Conservation (phyloP, 2,113 vertebrate genomes). For the Rhipidura dahli region DNA sequence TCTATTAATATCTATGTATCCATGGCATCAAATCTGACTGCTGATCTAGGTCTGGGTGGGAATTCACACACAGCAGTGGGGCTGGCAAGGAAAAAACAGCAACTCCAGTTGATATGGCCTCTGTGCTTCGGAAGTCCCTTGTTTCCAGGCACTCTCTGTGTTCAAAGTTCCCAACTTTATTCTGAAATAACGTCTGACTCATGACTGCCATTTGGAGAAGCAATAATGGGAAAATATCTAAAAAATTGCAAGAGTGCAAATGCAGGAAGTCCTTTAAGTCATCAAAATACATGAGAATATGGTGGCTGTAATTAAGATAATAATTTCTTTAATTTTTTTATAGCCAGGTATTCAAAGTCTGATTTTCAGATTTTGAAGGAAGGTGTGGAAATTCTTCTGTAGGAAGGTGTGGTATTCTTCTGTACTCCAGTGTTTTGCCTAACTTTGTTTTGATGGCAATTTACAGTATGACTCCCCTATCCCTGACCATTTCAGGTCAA, state of each 20-base stretch:
- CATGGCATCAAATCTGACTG: neutral
- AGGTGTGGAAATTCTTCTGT: neutral
- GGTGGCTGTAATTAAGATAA: neutral
- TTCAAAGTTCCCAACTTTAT: neutral
- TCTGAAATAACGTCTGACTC: neutral
- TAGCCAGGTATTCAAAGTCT: neutral
- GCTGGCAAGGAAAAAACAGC: neutral
- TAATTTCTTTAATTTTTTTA: neutral
- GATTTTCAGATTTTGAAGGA: neutral
- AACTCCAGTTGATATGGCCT: neutral
- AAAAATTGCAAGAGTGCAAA: neutral
- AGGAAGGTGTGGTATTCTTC: neutral
- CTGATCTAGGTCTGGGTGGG: neutral
- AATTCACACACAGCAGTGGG: neutral
- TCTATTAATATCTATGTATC: neutral
- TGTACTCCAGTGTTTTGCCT: neutral
- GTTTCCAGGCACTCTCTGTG: neutral
- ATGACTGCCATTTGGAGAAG: neutral
- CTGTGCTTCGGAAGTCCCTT: neutral
- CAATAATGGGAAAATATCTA: neutral
- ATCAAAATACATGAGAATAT: neutral
- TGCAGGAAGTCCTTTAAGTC: neutral
- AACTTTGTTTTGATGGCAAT: neutral
- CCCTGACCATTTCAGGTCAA: neutral
- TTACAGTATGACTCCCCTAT: neutral